Evolutionary conservation across 2,888 invertebrate species (phyloP).

Genomic region (Agriopis aurantiaria): DNA sequence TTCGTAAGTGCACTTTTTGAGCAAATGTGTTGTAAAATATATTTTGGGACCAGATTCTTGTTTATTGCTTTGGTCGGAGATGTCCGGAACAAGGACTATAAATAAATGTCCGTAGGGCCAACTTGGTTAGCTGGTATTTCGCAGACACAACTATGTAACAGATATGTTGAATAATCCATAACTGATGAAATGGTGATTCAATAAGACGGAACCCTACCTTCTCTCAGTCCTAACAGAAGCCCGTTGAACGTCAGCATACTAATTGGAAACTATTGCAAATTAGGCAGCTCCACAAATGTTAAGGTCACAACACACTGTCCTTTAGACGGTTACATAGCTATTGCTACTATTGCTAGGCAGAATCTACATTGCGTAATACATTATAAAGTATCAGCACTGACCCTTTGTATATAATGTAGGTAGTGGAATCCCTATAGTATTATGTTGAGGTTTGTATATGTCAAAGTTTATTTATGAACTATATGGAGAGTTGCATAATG

Average conservation of each 20-base stretch:
- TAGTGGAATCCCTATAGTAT: constrained; percentile 70
- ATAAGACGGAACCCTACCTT: neutral
- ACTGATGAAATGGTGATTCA: constrained; percentile 2
- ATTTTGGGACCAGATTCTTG: constrained; percentile 10
- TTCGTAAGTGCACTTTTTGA: too few species aligned
- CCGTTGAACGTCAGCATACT: constrained; percentile 1
- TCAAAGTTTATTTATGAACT: constrained; percentile 82
- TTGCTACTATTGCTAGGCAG: constrained; percentile 30
- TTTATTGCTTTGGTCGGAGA: neutral
- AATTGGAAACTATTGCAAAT: constrained; percentile 21
- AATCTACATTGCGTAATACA: constrained; percentile 43
- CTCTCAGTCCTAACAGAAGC: constrained; percentile 5
- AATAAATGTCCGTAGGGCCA: neutral
- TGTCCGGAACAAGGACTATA: constrained; percentile 7
- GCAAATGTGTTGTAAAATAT: too few species aligned
- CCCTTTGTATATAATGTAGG: constrained; percentile 79
- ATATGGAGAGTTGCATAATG: constrained; percentile 68
- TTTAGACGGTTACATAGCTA: constrained; percentile 11
- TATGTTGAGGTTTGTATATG: constrained; percentile 80
- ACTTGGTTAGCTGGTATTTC: neutral
- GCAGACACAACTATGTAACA: neutral
- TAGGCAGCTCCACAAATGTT: constrained; percentile 43
- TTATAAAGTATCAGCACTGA: constrained; percentile 61
- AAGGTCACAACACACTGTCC: constrained; percentile 47
- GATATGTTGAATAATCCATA: neutral